Base-by-base conservation (phyloP, 2,113 vertebrate genomes). In the Mugil cephalus region DNA sequence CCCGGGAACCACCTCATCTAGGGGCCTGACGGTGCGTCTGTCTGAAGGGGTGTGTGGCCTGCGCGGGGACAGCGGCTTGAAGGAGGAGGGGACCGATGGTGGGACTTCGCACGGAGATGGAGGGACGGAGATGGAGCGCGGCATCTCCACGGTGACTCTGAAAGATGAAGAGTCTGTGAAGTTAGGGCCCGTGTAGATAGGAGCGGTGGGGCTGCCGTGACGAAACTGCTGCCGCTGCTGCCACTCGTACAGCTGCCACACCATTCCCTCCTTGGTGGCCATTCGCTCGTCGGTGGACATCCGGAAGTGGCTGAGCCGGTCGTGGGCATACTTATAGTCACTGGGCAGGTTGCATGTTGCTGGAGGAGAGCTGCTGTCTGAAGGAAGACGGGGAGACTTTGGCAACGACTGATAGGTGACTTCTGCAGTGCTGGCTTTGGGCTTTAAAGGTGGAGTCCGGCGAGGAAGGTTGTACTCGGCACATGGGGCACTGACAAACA, bases 171-270 rank as follows among this genome's bases (percentile, higher is more conserved):
- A 91, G 85, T 98, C 97, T 0, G 94, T 77, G 73, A 95, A 94
- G 79, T 97, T 96, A 0, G 96, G 94, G 10, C 94, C 94, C 7
- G 92, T 70, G 61, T 95, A 95, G 61, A 96, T 78, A 0, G 97
- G 96, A 0, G 95, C 97, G 0, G 97, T 98, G 73, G 98, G 96
- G 87, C 97, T 98, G 77, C 98, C 98, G 0, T 98, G 98, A 15
- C 97, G 97, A 90, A 98, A 99, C 69, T 98, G 97, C 90, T 98
- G 98, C 52, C 98, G 93, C 91, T 99, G 98, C 89, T 99, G 98
- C 98, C 98, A 99, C 87, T 99, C 98, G 0, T 98, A 99, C 0
- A 99, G 94, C 92, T 98, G 98, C 98, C 98, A 99, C 70, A 99
- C 98, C 43, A 95, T 98, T 54, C 98, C 98, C 8, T 99, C 97